Base-by-base conservation (phyloP, 2,888 invertebrate species). In the Spatulosminthurus flaviceps region DNA sequence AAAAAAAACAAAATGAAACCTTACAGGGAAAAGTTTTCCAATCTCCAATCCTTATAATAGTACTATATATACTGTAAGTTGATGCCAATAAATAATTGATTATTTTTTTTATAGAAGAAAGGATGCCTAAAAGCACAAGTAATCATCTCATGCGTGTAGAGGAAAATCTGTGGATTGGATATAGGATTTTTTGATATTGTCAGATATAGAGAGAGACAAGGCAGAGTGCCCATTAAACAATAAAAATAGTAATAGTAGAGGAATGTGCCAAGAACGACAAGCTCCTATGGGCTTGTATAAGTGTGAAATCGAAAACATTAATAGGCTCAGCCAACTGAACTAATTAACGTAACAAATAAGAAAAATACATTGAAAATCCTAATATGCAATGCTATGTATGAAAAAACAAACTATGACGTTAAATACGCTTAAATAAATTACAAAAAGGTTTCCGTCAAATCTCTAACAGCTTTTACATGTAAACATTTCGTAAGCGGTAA, bases 1-100 rank as follows among this genome's bases (percentile, higher is more conserved):
- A n/a, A n/a, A n/a, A n/a, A n/a, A 61, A 61, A 61, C 5, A 64
- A 64, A 64, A 26, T 11, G 26, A 64, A 64, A 64, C 24, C 51
- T 51, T 51, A 9, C 16, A n/a, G n/a, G 51, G 16, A 19, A 34
- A 51, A 51, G 51, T 19, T 51, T n/a, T n/a, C n/a, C n/a, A n/a
- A n/a, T n/a, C n/a, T n/a, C n/a, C n/a, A n/a, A n/a, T n/a, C n/a
- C n/a, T n/a, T n/a, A n/a, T n/a, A n/a, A n/a, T n/a, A 51, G n/a
- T 4, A n/a, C 51, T 51, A 9, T 9, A n/a, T 34, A 7, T 34
- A 5, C 16, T 60, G 60, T 21, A 60, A 9, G 2, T 22, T 22
- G 22, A 24, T 64, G 24, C 24, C 13, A 24, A 24, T n/a, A 61
- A 19, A 61, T n/a, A 21, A 64, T 24, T 64, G 26, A 64, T 64